These are phyloP conservation scores for Tetramorium alpestre DNA, from an alignment of 1,140 invertebrate genomes.

Conservation along the genomic window DNA sequence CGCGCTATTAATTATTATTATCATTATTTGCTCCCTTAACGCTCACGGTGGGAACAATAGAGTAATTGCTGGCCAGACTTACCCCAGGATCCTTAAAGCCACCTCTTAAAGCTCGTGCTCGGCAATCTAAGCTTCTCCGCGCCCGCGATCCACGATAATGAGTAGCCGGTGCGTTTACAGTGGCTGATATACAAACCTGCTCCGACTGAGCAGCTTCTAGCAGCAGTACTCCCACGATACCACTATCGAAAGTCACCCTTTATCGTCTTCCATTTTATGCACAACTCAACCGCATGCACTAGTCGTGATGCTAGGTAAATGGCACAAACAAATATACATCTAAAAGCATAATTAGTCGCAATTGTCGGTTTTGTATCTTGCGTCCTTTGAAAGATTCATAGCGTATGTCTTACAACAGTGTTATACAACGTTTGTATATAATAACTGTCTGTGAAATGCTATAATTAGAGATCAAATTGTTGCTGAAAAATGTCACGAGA, in stretches of 20 bases:
- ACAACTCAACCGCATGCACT: background rate
- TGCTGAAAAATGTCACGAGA: background rate
- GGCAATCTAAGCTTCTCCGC: conserved; percentile 49
- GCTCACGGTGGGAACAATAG: conserved; percentile 31
- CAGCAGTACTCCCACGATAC: conserved; percentile 33
- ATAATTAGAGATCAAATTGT: conserved; percentile 1
- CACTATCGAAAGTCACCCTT: conserved; percentile 35
- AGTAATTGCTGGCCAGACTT: conserved; percentile 48
- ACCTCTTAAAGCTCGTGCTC: conserved; percentile 65
- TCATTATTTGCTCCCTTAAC: conserved; percentile 42
- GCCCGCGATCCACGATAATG: conserved; percentile 60
- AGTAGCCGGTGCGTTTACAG: conserved; percentile 44
- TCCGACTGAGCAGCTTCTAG: conserved; percentile 41
- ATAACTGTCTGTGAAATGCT: too few species aligned
- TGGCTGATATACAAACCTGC: conserved; percentile 51
- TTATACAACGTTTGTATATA: background rate
- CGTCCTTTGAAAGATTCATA: background rate
- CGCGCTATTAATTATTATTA: conserved; percentile 50
- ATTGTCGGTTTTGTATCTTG: background rate
- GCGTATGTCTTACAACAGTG: background rate
- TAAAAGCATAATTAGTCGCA: conserved; percentile 30
- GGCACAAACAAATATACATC: conserved; percentile 5
- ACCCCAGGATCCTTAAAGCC: conserved; percentile 35
- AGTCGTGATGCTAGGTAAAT: conserved; percentile 14
- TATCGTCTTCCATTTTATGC: conserved; percentile 15